Base-by-base conservation (phyloP, 2,888 invertebrate species). In the Opisthograptis luteolata region DNA sequence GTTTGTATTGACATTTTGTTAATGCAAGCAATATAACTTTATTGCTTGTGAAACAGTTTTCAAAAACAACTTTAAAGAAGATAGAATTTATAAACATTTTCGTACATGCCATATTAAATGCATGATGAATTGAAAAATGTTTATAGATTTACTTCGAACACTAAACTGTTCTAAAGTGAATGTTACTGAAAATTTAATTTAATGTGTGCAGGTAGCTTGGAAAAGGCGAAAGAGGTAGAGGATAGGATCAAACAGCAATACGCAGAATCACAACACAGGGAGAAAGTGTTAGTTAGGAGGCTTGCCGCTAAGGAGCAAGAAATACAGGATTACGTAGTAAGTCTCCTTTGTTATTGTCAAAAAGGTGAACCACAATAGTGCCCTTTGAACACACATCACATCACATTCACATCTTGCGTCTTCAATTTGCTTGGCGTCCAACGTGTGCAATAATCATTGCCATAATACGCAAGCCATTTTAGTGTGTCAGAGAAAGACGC, bases 291-390 rank as follows among this genome's bases (percentile, higher is more conserved):
- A 66, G 96, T 98, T 66, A 95, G 98, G 74, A 93, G 98, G 73
- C 93, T 99, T 64, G 96, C 98, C 55, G 96, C 96, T 61, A 99
- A 99, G 89, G 99, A 99, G 81, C 98, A 98, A 84, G 98, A 99
- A 91, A 94, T 98, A 82, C 98, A 98, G 87, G 98, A 98, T 90
- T 97, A 96, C 92, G 95, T 96, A 91, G 98, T 98, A 93, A 93
- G 96, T 79, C 58, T 9, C 15, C 19, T 41, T 36, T 36, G 13
- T 1, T 6, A 10, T 27, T 9, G n/a, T 14, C 20, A n/a, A 13
- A 19, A n/a, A 12, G 6, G 35, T 31, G n/a, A n/a, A n/a, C n/a
- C n/a, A n/a, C n/a, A n/a, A n/a, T n/a, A n/a, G n/a, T n/a, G n/a
- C n/a, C n/a, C n/a, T n/a, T n/a, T n/a, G n/a, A n/a, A n/a, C n/a